Evolutionary conservation across 30 jellyfish, hydroid and myxozoan species (phyloP).

Genomic region (Aurelia aurita): DNA sequence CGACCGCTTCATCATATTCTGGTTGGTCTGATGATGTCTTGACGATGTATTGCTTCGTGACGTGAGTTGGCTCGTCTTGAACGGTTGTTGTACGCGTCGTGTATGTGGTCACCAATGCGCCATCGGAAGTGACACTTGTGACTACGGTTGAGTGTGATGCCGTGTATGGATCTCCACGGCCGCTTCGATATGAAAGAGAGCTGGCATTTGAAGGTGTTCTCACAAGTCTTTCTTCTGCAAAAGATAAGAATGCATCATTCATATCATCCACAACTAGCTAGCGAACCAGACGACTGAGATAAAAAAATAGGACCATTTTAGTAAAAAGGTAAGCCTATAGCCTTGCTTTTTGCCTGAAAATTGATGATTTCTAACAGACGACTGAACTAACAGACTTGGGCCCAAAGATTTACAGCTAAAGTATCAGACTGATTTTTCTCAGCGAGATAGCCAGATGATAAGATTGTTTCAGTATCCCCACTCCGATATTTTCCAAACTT

Average conservation of each 20-base stretch:
- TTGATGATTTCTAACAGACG: too few relatives aligned
- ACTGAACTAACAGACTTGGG: too few relatives aligned
- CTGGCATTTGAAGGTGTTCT: conserved; percentile 82
- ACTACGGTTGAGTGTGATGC: conserved; percentile 68
- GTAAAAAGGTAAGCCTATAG: too few relatives aligned
- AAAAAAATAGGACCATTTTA: neutral
- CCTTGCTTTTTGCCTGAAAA: too few relatives aligned
- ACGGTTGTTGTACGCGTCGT: conserved; percentile 84
- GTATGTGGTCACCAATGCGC: conserved; percentile 85
- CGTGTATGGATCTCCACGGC: conserved; percentile 70
- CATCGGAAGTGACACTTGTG: conserved; percentile 78
- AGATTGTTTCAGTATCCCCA: too few relatives aligned
- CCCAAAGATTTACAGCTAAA: too few relatives aligned
- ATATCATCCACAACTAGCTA: neutral
- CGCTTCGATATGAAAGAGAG: conserved; percentile 64
- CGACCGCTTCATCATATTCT: conserved; percentile 44
- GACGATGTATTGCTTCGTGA: conserved; percentile 71
- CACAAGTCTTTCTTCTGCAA: conserved; percentile 47
- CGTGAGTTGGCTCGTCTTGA: conserved; percentile 73
- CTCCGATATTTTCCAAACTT: too few relatives aligned
- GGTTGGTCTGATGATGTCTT: conserved; percentile 53
- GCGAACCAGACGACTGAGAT: too few relatives aligned
- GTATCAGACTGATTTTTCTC: too few relatives aligned
- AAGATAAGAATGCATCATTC: neutral
- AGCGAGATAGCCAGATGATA: too few relatives aligned